Percentiles rank a stretch among this genome's conserved stretches.
phyloP scores from a whole-genome alignment of 2,797 vertebrate species.

The Chelmon rostratus region DNA sequence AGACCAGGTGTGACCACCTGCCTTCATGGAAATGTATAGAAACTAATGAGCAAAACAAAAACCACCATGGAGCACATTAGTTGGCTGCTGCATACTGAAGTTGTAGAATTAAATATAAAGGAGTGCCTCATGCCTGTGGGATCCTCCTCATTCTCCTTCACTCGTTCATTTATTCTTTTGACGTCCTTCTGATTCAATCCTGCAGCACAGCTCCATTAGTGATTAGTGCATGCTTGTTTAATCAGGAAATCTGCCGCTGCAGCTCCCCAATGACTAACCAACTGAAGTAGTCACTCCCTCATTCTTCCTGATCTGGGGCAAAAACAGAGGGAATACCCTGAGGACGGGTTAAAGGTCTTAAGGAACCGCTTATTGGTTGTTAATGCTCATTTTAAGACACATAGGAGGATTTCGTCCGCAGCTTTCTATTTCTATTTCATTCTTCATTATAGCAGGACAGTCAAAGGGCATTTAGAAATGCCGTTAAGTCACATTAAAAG shows the following conservation, averaged over 20 bases:
- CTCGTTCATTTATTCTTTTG: conserved; percentile 59
- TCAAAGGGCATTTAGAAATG: conserved; percentile 44
- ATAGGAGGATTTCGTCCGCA: conserved; percentile 39
- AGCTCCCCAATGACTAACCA: conserved; percentile 73
- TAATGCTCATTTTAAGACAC: conserved; percentile 75
- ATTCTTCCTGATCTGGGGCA: conserved; percentile 63
- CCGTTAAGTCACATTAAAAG: conserved; percentile 44
- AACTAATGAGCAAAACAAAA: conserved; percentile 20
- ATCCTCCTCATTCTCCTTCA: conserved; percentile 54
- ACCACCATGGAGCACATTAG: neutral
- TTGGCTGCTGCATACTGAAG: conserved; percentile 24
- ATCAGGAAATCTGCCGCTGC: conserved; percentile 75
- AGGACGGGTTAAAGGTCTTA: conserved; percentile 76
- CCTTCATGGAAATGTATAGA: conserved; percentile 1
- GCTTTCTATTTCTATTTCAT: conserved; percentile 65
- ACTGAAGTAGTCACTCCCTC: conserved; percentile 63
- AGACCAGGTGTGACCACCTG: neutral
- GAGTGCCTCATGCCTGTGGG: conserved; percentile 49
- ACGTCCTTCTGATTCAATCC: conserved; percentile 61
- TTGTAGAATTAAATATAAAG: conserved; percentile 29
- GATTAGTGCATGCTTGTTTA: conserved; percentile 78
- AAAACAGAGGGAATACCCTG: conserved; percentile 68
- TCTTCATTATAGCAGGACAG: conserved; percentile 56
- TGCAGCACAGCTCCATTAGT: conserved; percentile 69
- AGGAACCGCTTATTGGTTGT: conserved; percentile 69